Base-by-base conservation (phyloP, 2,797 vertebrate species). In the Acestrorhynchus altus region DNA sequence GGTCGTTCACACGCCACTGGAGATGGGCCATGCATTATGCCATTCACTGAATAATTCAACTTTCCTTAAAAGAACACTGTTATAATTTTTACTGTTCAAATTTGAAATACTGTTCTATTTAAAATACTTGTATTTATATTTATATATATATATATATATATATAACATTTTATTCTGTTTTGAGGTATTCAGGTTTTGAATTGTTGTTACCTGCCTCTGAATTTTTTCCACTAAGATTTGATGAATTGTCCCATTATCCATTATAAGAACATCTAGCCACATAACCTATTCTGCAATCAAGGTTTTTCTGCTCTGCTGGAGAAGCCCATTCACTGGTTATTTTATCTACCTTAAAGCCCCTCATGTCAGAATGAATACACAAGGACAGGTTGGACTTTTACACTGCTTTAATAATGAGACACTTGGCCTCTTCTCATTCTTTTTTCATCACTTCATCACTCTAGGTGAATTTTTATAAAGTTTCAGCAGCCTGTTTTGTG, bases 11-110 rank as follows among this genome's bases (percentile, higher is more conserved):
- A 24, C 66, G 4, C 66, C 66, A 70, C 66, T 51, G 46, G 75
- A 69, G 54, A 42, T 49, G 47, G 61, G 75, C 66, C n/a, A 61
- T 52, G 59, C n/a, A 15, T 22, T 35, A 60, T 59, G 9, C 74
- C 20, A 60, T 40, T 60, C 28, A 28, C 13, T 76, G 47, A 68
- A 67, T 68, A 54, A 59, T 59, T 60, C 15, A 57, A n/a, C 39
- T 57, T 8, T 47, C n/a, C 12, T 76, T 76, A n/a, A 67, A 76
- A 40, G 9, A 15, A 6, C 26, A 31, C 18, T 9, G 15, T 49
- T n/a, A 18, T 49, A 51, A 47, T 11, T 44, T 44, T 9, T 44
- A 44, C 8, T 11, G 7, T 46, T 13, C 44, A 13, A 15, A 46
- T 46, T 46, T 15, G 12, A 13, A 46, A 15, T 46, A n/a, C n/a